Evolutionary conservation across 2,888 invertebrate genomes (phyloP), one percentile per base, ranked within the genome.

Genomic region (Eristalis pertinax): DNA sequence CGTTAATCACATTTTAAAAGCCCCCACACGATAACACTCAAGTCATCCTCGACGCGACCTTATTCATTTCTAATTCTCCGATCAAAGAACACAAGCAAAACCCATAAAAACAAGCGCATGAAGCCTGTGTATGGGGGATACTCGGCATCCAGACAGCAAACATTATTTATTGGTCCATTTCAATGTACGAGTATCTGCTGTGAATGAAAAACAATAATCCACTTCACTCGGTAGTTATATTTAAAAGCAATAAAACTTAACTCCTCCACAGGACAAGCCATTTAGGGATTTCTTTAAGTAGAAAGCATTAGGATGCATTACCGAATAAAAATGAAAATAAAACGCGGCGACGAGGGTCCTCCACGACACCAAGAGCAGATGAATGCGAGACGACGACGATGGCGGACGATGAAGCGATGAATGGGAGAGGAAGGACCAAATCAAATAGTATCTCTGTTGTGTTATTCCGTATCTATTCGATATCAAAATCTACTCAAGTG

Each of bases 211-310:
- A 73, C 75, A 83, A 87, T 87, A 87, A 87, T 87, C 87, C 87
- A 80, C 79, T 75, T 75, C 62, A 8, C 64, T 56, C 19, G 69
- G 69, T 72, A 60, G 58, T 84, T 72, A 80, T 87, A 87, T 87
- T 87, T 83, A 87, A 87, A 87, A 87, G 87, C 87, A 87, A 87
- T 87, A 87, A 87, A 87, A 87, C 24, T 76, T 76, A 65, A 87
- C 68, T 87, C 79, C 76, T 79, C 29, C 63, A 29, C 70, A 76
- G 75, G 72, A 83, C 83, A 79, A 79, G 72, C 74, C 75, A 86
- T 79, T 83, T 75, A 75, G 75, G 86, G 78, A 64, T 87, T 83
- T 62, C 67, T 83, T 79, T 78, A 76, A 76, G 78, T 79, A 84
- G 79, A 79, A 72, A 75, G 63, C 87, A 87, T 87, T 79, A 87